A percentile compares a stretch with the other conserved stretches of the same genome.
These are phyloP conservation scores for Linnaemya tessellans DNA, from an alignment of 2,888 invertebrate species.

Conservation along the genomic window DNA sequence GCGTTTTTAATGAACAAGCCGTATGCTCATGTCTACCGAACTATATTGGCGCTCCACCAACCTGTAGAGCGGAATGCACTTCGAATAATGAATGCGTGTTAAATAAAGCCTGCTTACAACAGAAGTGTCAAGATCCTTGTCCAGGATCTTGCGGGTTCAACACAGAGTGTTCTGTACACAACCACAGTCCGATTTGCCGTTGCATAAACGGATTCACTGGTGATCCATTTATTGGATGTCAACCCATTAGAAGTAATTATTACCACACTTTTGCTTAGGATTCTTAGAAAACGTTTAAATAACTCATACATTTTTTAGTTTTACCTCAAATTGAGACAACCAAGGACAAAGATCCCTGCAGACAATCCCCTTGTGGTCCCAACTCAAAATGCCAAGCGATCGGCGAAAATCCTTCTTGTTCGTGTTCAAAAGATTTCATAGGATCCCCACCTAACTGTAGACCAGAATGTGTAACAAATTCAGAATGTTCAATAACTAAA, in stretches of 20 bases:
- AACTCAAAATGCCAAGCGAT: constrained; percentile 88
- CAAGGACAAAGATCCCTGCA: constrained; percentile 85
- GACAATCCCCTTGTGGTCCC: constrained; percentile 92
- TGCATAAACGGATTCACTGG: constrained; percentile 84
- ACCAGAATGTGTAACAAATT: constrained; percentile 91
- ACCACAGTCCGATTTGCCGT: constrained; percentile 90
- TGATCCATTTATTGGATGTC: constrained; percentile 84
- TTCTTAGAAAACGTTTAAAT: background rate
- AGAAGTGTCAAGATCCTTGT: constrained; percentile 90
- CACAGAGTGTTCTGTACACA: constrained; percentile 90
- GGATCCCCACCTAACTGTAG: constrained; percentile 91
- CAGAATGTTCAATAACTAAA: constrained; percentile 89
- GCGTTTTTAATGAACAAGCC: constrained; percentile 86
- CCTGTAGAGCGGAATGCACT: constrained; percentile 88
- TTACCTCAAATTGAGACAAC: constrained; percentile 76
- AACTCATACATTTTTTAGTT: constrained; percentile 71
- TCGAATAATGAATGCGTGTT: constrained; percentile 88
- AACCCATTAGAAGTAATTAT: constrained; percentile 81
- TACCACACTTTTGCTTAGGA: background rate
- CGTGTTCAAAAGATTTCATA: constrained; percentile 87
- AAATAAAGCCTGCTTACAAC: constrained; percentile 87
- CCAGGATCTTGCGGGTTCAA: constrained; percentile 89
- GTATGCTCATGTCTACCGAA: constrained; percentile 88
- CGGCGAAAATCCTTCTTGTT: constrained; percentile 88
- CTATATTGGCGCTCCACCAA: constrained; percentile 89